Conservation (phyloP, 2,113 vertebrate species). For the Panthera tigris region DNA sequence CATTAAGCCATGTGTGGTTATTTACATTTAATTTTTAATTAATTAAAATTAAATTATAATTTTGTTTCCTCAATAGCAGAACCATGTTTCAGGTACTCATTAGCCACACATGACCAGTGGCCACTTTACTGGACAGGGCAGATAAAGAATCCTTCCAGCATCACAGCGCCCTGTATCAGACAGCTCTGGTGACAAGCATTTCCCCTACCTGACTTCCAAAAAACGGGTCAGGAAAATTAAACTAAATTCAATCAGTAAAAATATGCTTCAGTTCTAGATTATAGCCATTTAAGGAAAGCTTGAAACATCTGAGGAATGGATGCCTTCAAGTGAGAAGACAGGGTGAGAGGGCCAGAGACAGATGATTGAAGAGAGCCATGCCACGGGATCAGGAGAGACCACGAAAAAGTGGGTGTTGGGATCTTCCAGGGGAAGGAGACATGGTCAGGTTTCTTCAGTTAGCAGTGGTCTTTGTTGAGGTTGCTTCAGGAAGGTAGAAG, state of each 20-base stretch:
- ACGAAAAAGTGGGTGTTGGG: rapidly evolving
- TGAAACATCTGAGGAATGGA: background rate
- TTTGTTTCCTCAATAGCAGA: background rate
- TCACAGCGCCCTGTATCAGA: background rate
- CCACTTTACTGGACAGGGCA: no score
- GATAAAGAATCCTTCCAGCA: background rate
- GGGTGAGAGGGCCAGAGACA: background rate
- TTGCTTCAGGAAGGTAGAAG: background rate
- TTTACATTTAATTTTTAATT: background rate
- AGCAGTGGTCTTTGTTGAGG: background rate
- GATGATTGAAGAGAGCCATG: background rate
- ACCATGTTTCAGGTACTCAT: background rate
- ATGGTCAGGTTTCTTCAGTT: background rate
- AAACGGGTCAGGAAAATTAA: background rate
- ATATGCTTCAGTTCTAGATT: background rate
- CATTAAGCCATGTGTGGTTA: background rate
- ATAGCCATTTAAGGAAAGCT: background rate
- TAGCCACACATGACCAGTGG: background rate
- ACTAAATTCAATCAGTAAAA: background rate
- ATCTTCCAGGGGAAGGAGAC: background rate
- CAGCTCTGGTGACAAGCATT: background rate
- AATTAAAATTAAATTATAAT: background rate
- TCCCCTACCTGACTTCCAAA: background rate
- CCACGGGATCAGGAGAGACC: background rate
- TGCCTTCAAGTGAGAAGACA: background rate